Conservation (phyloP, 2,113 vertebrate species). For the Ammodytes dubius region DNA sequence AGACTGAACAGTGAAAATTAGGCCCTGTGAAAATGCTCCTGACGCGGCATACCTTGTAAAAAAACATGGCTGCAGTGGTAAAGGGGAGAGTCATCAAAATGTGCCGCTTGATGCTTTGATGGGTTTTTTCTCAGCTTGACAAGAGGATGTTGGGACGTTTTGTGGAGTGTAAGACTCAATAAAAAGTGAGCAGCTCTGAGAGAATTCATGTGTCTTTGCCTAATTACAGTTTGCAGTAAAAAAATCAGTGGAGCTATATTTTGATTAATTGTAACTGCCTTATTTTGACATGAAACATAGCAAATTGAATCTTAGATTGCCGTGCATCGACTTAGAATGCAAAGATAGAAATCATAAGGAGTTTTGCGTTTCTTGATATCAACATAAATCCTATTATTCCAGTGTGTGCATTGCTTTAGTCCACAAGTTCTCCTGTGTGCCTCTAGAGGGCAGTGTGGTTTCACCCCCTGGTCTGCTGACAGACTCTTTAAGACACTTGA, state of each 20-base stretch:
- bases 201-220: neutral
- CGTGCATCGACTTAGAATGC: neutral
- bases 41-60: slow-evolving; percentile 43
- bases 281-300: neutral
- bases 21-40: slow-evolving; percentile 11
- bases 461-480: slow-evolving; percentile 39
- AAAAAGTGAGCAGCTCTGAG: slow-evolving; percentile 21
- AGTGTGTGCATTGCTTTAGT: neutral
- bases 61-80: slow-evolving; percentile 21
- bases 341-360: neutral
- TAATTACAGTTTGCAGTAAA: slow-evolving; percentile 7
- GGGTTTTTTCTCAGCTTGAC: slow-evolving; percentile 43
- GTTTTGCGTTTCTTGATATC: neutral
- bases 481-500: slow-evolving; percentile 9
- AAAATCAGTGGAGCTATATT: neutral
- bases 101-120: slow-evolving; percentile 52
- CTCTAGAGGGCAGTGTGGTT: slow-evolving; percentile 79
- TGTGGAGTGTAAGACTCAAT: slow-evolving; percentile 6
- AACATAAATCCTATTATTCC: neutral
- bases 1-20: slow-evolving; percentile 3
- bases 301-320: neutral
- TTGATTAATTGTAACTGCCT: neutral
- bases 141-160: slow-evolving; percentile 49
- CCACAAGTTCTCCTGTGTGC: neutral
- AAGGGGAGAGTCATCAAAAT: slow-evolving; percentile 47